Conservation (phyloP, 2,113 vertebrate species). For the Etheostoma spectabile region DNA sequence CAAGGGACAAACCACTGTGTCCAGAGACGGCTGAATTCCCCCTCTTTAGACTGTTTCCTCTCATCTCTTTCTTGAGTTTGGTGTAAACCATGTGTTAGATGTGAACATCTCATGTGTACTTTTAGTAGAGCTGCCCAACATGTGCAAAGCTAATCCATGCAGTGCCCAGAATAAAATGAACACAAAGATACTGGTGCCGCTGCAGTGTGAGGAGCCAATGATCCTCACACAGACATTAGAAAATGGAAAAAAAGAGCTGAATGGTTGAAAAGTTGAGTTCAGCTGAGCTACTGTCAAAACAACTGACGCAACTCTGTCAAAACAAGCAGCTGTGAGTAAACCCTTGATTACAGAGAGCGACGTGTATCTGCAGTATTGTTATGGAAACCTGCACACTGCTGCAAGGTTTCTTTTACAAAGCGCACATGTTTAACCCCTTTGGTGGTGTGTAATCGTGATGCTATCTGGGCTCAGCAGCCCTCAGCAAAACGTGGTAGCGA, state of each 20-base stretch:
- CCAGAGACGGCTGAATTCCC: background rate
- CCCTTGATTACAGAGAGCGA: conserved; percentile 44
- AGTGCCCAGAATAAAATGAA: background rate
- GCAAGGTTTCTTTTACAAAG: conserved; percentile 6
- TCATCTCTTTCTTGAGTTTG: background rate
- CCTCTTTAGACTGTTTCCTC: background rate
- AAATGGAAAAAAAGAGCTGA: conserved; percentile 23
- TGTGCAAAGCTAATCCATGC: background rate
- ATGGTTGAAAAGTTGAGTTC: conserved; percentile 45
- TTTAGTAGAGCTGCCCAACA: background rate
- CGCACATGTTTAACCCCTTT: conserved; percentile 11
- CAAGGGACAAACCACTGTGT: background rate
- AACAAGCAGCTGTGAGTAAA: conserved; percentile 62
- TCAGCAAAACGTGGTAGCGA: background rate
- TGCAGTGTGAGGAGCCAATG: conserved; percentile 21
- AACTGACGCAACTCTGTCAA: conserved; percentile 57
- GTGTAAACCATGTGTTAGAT: background rate
- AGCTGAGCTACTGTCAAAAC: conserved; percentile 59
- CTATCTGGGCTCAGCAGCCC: background rate
- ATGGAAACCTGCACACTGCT: conserved; percentile 20
- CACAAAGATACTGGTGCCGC: background rate
- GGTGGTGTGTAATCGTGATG: background rate
- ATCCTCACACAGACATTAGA: conserved; percentile 19
- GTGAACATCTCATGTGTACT: background rate
- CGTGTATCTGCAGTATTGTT: conserved; percentile 4